Evolutionary conservation across 37 sponge, comb jelly and placozoan genomes (phyloP), one percentile per base, ranked within the genome.

Genomic region (Eunapius fragilis): DNA sequence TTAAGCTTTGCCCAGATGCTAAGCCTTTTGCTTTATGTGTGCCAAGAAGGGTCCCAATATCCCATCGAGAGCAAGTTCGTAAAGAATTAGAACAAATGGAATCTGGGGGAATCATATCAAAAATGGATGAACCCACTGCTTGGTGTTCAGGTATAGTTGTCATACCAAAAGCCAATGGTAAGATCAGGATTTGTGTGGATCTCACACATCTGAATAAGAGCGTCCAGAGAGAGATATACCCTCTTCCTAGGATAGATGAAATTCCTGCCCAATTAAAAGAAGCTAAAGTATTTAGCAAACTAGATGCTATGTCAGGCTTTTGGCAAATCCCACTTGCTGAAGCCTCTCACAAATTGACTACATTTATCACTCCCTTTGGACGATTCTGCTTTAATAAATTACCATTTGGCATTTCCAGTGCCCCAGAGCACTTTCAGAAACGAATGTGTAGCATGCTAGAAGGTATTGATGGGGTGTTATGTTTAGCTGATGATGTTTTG

Each of bases 361-460:
- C 76, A 28, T 75, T 75, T 75, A 28, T 75, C 7, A 75, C 34
- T 27, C 76, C 76, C 4, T 75, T 75, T 31, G 33, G 77, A n/a
- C 34, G 49, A 50, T 74, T 45, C 38, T 31, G 26, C 25, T 28
- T 68, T 48, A 86, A 86, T 49, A 86, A 78, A 32, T 25, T 86
- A 30, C 86, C 78, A 2, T 86, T 86, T 78, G 86, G 86, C 67
- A 86, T 86, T 30, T 78, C 79, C 28, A 85, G 78, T 77, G 85
- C 85, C 9, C 85, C 85, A 69, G 86, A 86, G 38, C 79, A 78
- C 49, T 86, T 86, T 38, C 72, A 86, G 37, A 78, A 78, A 26
- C 27, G 79, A 31, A 77, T 86, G 79, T 45, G 31, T 37, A 31
- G 41, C 25, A 48, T 79, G 22, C 67, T 79, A n/a, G 25, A 41